Evolutionary conservation across 2,888 invertebrate species (phyloP), one percentile per base, ranked within the genome.

Genomic region (Ceraclea dissimilis): DNA sequence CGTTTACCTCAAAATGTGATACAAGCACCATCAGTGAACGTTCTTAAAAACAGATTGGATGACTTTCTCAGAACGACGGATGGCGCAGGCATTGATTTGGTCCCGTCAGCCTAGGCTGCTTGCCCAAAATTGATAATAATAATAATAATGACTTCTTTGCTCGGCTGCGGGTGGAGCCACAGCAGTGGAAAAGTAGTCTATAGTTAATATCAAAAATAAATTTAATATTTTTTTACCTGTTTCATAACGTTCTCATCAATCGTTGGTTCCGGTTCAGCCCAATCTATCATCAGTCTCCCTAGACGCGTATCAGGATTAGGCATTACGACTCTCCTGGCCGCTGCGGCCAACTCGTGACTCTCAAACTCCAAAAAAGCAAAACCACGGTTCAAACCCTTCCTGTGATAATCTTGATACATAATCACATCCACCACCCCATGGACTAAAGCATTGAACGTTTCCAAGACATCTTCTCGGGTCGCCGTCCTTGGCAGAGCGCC

Each of bases 321-420:
- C 21, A 83, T 76, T 11, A 88, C 72, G 50, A 79, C 76, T 8
- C 86, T 71, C 10, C 87, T 73, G 1, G 88, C 88, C 80, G 85
- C 83, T 1, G 84, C 88, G 51, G 84, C 90, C 0, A 84, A 81
- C 16, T 84, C 77, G 66, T 93, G 93, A 49, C 79, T 81, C 16
- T 81, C 78, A 65, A 91, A 93, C 69, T 93, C 91, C 21, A 91
- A 85, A 66, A 93, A 92, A 1, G 87, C 90, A 67, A 88, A 93
- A 0, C 92, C 91, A 26, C 91, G 74, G 68, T 90, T 91, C 63
- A 83, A 74, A 65, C 84, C 80, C 13, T 74, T 70, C 2, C 77
- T 72, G 62, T 26, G 2, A 4, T 11, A 19, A 47, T 19, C 10
- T 2, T 18, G 21, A 2, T 69, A 70, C 1, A 81, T 81, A 67